phyloP scores from a whole-genome alignment of 1,140 invertebrate species.

The Himalopsyche phryganea region DNA sequence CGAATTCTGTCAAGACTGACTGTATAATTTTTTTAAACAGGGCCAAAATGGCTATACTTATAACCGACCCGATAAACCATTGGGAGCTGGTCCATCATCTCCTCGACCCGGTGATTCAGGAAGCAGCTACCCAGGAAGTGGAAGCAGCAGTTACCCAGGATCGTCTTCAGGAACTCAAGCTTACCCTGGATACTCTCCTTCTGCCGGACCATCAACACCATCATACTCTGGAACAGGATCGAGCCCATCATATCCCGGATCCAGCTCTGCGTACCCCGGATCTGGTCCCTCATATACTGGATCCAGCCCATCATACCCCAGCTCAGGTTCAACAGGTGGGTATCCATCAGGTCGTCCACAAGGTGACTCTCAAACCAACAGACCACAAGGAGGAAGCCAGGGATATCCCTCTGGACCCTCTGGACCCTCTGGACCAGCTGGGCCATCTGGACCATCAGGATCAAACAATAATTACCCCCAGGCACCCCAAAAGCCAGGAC shows the following conservation, averaged over 20 bases:
- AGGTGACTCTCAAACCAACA: conserved; percentile 22
- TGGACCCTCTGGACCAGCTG: conserved; percentile 34
- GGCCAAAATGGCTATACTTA: conserved; percentile 30
- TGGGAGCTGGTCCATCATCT: conserved; percentile 22
- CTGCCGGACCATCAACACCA: conserved; percentile 23
- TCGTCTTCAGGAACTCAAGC: conserved; percentile 23
- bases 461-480: conserved; percentile 23
- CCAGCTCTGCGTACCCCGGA: conserved; percentile 14
- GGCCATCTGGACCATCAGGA: conserved; percentile 32
- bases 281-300: conserved; percentile 13
- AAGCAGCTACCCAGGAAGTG: conserved; percentile 18
- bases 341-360: conserved; percentile 35
- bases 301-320: conserved; percentile 16
- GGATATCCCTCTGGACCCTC: conserved; percentile 37
- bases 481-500: conserved; percentile 27
- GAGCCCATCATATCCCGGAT: conserved; percentile 18
- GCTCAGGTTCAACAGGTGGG: conserved; percentile 38
- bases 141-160: conserved; percentile 20
- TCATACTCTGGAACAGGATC: conserved; percentile 13
- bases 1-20: no score
- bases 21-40: conserved; percentile 7
- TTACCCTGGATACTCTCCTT: conserved; percentile 24
- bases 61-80: conserved; percentile 27
- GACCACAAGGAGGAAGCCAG: conserved; percentile 22
- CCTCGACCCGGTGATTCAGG: conserved; percentile 15